Percentiles rank a stretch among this genome's conserved stretches.
These are phyloP conservation scores for Cladopsammia gracilis DNA, from an alignment of 64 coral and sea anemone genomes.

Conservation along the genomic window DNA sequence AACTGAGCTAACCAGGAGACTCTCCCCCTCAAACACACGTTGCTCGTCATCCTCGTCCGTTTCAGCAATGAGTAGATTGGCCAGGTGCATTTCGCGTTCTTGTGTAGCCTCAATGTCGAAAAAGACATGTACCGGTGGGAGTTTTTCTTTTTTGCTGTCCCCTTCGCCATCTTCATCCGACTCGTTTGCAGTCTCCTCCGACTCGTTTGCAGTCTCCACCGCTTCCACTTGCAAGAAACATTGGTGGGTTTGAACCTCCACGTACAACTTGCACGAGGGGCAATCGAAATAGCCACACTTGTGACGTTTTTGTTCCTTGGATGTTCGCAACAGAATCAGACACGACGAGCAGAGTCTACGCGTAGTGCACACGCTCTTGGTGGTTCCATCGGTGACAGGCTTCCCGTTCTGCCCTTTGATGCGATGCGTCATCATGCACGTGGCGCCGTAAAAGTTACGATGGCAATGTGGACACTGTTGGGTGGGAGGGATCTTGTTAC, in stretches of 20 bases:
- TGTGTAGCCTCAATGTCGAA: slow-evolving; percentile 60
- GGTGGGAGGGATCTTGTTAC: background rate
- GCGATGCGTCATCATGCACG: background rate
- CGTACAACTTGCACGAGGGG: slow-evolving; percentile 14
- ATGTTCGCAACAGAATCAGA: background rate
- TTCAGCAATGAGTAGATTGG: no score
- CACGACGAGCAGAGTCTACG: background rate
- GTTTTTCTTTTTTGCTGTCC: background rate
- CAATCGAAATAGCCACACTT: slow-evolving; percentile 16
- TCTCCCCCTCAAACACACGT: no score
- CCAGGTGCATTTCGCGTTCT: background rate
- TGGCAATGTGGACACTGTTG: background rate
- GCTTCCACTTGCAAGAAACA: slow-evolving; percentile 22
- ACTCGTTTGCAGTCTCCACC: background rate
- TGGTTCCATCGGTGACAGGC: background rate
- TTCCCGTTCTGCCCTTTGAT: background rate
- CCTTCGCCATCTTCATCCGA: background rate
- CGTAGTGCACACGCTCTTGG: background rate
- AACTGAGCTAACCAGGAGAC: no score
- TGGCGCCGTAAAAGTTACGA: background rate
- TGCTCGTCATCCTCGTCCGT: background rate
- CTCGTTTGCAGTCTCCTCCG: no score
- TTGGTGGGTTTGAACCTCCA: background rate
- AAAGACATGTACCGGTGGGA: background rate
- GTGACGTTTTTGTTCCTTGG: background rate